Evolutionary conservation across 2,888 invertebrate species (phyloP).

Genomic region (Dryobotodes eremita): DNA sequence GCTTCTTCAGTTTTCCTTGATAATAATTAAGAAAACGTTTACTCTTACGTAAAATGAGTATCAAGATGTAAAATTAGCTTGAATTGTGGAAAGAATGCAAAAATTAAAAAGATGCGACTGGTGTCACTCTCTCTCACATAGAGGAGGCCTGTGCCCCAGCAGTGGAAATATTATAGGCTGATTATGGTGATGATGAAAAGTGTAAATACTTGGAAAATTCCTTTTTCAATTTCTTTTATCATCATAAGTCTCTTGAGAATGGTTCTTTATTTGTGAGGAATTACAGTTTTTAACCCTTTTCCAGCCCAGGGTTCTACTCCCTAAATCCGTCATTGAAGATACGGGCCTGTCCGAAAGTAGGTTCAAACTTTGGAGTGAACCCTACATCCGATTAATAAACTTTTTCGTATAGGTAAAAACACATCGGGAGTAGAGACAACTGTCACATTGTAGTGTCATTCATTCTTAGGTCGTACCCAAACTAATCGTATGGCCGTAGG

Average conservation of each 20-base stretch:
- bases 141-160: no score
- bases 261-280: background rate
- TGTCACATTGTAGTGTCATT: no score
- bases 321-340: no score
- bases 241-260: background rate
- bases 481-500: no score
- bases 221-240: background rate
- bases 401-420: no score
- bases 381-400: no score
- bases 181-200: background rate
- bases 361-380: no score
- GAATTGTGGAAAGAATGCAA: background rate
- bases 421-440: no score
- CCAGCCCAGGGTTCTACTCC: background rate
- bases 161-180: background rate
- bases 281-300: background rate
- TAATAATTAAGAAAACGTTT: background rate
- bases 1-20: background rate
- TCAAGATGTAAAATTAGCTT: background rate
- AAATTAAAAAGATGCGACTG: background rate
- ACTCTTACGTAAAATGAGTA: background rate
- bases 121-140: background rate
- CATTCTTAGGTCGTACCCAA: no score
- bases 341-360: no score
- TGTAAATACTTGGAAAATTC: background rate